These are phyloP conservation scores for Saturnia japonica DNA, from an alignment of 2,888 invertebrate genomes.

Conservation along the genomic window DNA sequence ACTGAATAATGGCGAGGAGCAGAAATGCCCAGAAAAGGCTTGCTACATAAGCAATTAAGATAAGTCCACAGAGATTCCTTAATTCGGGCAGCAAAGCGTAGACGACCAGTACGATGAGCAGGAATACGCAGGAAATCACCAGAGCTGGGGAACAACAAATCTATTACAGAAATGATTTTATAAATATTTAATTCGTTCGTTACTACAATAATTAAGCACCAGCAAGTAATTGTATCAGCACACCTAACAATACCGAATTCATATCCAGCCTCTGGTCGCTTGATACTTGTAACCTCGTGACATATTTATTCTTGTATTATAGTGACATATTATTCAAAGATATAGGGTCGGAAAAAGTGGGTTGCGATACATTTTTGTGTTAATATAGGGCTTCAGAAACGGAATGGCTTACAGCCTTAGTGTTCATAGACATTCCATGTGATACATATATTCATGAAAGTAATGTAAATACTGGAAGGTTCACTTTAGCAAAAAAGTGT, in stretches of 20 bases:
- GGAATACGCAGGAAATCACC: constrained; percentile 49
- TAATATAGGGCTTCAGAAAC: too few species aligned
- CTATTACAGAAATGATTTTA: background rate
- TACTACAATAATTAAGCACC: background rate
- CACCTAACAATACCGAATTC: background rate
- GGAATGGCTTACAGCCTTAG: background rate
- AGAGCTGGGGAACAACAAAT: constrained; percentile 38
- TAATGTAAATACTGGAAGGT: too few species aligned
- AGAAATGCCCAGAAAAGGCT: constrained; percentile 53
- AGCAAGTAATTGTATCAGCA: background rate
- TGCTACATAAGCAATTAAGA: constrained; percentile 57
- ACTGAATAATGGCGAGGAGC: constrained; percentile 46
- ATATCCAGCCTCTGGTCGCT: background rate
- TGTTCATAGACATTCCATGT: background rate
- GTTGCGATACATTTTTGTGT: too few species aligned
- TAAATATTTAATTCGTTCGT: background rate
- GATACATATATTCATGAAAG: too few species aligned
- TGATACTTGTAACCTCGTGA: background rate
- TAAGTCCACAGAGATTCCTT: constrained; percentile 51
- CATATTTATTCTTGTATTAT: background rate
- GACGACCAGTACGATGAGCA: constrained; percentile 51
- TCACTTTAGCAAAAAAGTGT: too few species aligned
- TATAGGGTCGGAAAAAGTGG: too few species aligned
- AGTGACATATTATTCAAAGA: too few species aligned
- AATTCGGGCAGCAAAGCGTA: constrained; percentile 53